A percentile compares a stretch with the other conserved stretches of the same genome.
Conservation (phyloP, 2,113 vertebrate genomes). For the Festucalex cinctus region DNA sequence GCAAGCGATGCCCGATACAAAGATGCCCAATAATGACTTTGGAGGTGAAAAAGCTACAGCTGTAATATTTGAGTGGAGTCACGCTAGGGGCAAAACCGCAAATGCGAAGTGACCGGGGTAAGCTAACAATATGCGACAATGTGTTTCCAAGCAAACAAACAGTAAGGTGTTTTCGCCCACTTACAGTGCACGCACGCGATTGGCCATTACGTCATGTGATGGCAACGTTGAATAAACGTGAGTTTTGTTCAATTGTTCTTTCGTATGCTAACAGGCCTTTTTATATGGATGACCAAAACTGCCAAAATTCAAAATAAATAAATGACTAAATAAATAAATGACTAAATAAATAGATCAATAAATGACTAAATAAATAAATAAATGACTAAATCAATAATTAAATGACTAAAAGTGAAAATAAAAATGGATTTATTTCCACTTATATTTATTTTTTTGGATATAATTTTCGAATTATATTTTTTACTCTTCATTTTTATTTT, state of each 20-base stretch:
- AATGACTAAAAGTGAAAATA: too few relatives aligned
- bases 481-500: too few relatives aligned
- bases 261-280: too few relatives aligned
- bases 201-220: neutral
- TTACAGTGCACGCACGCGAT: conserved; percentile 26
- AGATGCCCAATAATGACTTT: conserved; percentile 52
- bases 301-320: too few relatives aligned
- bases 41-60: conserved; percentile 48
- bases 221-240: neutral
- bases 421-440: too few relatives aligned
- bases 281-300: too few relatives aligned
- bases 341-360: too few relatives aligned
- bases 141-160: conserved; percentile 69
- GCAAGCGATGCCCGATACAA: conserved; percentile 77
- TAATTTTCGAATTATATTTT: too few relatives aligned
- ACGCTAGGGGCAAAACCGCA: conserved; percentile 33
- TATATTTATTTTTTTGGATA: too few relatives aligned
- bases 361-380: too few relatives aligned
- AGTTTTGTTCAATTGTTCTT: neutral
- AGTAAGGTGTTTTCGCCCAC: conserved; percentile 46
- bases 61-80: conserved; percentile 48
- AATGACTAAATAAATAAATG: too few relatives aligned
- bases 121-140: conserved; percentile 70
- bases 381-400: too few relatives aligned
- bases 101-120: conserved; percentile 36